Percentiles rank a stretch among this genome's conserved stretches.
phyloP scores from a whole-genome alignment of 2,113 vertebrate species.

The Podarcis cretensis region DNA sequence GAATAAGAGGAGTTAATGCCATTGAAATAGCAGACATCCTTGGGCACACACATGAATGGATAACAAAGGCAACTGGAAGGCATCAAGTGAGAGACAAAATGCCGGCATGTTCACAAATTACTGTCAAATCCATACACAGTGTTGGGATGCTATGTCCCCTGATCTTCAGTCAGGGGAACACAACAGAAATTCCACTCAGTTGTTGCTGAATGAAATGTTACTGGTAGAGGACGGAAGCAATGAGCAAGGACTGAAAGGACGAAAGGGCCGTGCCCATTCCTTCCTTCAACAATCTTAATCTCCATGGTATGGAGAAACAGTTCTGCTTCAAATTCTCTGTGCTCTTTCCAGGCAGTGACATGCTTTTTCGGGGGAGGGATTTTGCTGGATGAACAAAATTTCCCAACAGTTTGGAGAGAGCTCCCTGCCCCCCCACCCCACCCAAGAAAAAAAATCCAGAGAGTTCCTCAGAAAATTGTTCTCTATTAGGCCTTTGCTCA shows the following conservation, averaged over 20 bases:
- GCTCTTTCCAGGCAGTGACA: not conserved
- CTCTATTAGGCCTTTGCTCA: not conserved
- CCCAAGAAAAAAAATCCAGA: not conserved
- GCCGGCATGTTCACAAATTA: constrained; percentile 37
- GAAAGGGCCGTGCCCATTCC: no score
- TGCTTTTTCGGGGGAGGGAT: no score
- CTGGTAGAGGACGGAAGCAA: not conserved
- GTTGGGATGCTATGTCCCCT: accelerated
- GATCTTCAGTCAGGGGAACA: not conserved
- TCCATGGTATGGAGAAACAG: not conserved
- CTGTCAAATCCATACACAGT: not conserved
- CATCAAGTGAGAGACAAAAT: constrained; percentile 31
- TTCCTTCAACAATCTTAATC: not conserved
- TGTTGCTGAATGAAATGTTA: not conserved
- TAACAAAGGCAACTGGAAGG: constrained; percentile 23
- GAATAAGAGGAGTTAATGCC: constrained; percentile 33
- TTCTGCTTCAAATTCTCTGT: no score
- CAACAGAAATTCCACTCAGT: constrained; percentile 6
- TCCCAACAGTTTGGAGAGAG: not conserved
- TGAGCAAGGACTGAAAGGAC: not conserved
- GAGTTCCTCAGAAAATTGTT: not conserved
- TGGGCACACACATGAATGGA: constrained; percentile 23
- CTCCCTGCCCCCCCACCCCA: no score
- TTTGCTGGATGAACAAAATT: not conserved
- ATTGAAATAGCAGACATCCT: not conserved